These are phyloP conservation scores for Galago senegalensis DNA, from an alignment of 2,797 vertebrate genomes.

Conservation along the genomic window DNA sequence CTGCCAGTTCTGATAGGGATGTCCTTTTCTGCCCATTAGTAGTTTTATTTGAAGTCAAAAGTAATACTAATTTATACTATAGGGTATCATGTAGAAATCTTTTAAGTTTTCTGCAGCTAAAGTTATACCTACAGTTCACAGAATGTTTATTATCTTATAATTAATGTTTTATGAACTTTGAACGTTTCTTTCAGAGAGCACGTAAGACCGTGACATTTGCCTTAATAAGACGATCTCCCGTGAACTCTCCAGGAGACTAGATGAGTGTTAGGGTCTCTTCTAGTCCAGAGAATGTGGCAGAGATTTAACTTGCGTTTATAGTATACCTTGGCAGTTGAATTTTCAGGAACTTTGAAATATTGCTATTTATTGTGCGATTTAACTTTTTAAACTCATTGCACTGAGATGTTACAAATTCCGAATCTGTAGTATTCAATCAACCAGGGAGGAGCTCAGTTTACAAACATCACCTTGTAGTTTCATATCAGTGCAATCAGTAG, in stretches of 20 bases:
- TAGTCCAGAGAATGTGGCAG: background rate
- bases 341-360: background rate
- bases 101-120: conserved; percentile 1
- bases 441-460: background rate
- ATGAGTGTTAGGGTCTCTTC: background rate
- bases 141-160: background rate
- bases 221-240: background rate
- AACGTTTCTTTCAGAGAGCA: conserved; percentile 8
- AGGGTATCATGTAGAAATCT: background rate
- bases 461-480: background rate
- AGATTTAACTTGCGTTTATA: background rate
- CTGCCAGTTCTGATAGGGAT: background rate
- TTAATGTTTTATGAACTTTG: background rate
- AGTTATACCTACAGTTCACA: background rate
- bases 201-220: background rate
- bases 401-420: background rate
- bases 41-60: conserved; percentile 33
- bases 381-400: background rate
- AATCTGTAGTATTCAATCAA: accelerated
- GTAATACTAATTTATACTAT: background rate
- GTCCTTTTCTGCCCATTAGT: background rate
- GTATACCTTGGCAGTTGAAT: background rate
- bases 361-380: background rate
- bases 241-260: background rate
- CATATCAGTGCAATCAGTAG: background rate